Base-by-base conservation (phyloP, 2,113 vertebrate species). In the Chamaea fasciata region DNA sequence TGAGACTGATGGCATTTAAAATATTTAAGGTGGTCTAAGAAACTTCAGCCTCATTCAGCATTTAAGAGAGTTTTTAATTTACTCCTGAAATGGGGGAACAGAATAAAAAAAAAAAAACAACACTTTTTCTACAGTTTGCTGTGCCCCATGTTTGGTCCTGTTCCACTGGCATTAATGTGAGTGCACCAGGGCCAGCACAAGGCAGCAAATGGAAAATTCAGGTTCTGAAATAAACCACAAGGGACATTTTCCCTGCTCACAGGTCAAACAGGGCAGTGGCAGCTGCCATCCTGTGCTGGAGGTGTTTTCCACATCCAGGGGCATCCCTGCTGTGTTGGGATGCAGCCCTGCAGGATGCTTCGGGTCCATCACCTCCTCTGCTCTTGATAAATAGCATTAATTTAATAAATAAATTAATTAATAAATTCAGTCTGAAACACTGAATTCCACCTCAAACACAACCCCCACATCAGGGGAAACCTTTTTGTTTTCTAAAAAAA, bases 1-100 rank as follows among this genome's bases (percentile, higher is more conserved):
- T 41, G 47, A 86, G 35, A 44, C 68, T n/a, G 59, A n/a, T 27
- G 46, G 67, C 1, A 47, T 55, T 87, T 83, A 27, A 87, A 96
- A 80, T 88, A 92, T 78, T 85, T 71, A 92, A 92, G 68, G 83
- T 27, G 78, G 82, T 13, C 76, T 64, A 75, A 80, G 70, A 93
- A 90, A 71, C 46, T 68, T 30, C 53, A 80, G 39, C 16, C 33
- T 55, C 42, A 5, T 28, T 65, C 76, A 90, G 64, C 28, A 78
- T 64, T 71, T 75, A 30, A 70, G 59, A 71, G 18, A 27, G 49
- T 8, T 49, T 84, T 78, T 46, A 3, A 33, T 73, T 57, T 27
- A 47, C 7, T 76, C 70, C 57, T 67, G 21, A 70, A 42, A 33
- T 4, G 11, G 55, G 50, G 53, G 50, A 31, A 15, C 3, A 27